phyloP scores from a whole-genome alignment of 2,888 invertebrate genomes.

The Poecilus cupreus region DNA sequence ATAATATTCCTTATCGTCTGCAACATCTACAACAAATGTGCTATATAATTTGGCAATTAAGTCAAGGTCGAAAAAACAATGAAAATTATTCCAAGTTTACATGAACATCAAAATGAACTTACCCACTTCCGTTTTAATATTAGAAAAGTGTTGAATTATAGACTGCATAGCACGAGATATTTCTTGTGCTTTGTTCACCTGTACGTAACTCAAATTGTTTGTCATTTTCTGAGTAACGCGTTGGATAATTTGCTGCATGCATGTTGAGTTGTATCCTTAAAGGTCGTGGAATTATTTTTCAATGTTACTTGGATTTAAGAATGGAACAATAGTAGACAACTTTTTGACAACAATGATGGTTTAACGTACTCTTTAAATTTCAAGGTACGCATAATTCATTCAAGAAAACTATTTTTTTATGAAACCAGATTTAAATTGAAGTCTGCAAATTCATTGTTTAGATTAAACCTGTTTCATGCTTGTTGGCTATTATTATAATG shows the following conservation, averaged over 20 bases:
- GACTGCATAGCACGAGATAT: background rate
- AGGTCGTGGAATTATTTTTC: too few species aligned
- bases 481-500: too few species aligned
- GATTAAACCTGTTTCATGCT: too few species aligned
- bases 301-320: too few species aligned
- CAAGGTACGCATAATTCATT: too few species aligned
- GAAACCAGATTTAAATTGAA: too few species aligned
- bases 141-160: background rate
- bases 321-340: background rate
- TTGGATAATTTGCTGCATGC: background rate
- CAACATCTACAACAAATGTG: background rate
- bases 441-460: too few species aligned
- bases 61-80: conserved; percentile 15
- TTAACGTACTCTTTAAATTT: too few species aligned
- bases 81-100: conserved; percentile 9
- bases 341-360: background rate
- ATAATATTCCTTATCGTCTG: background rate
- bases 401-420: too few species aligned
- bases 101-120: background rate
- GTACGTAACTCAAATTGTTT: background rate
- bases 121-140: background rate
- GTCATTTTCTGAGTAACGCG: background rate
- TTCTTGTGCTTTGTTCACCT: background rate
- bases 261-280: background rate
- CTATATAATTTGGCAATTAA: conserved; percentile 27